A percentile compares a stretch with the other conserved stretches of the same genome.
Evolutionary conservation across 2,113 vertebrate species (phyloP).

Genomic region (Labeo catla): DNA sequence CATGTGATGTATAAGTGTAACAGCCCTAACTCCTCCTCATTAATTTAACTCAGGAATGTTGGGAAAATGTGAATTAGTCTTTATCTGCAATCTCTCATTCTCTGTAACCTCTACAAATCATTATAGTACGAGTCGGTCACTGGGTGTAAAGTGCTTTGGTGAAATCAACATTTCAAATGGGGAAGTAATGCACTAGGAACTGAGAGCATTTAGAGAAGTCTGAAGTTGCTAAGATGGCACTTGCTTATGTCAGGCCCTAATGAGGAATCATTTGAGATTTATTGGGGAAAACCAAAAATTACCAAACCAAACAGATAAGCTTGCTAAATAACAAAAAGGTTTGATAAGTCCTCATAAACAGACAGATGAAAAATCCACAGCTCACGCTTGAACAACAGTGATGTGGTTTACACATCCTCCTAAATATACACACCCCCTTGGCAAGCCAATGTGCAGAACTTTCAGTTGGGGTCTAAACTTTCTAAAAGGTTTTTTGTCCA

Average conservation of each 20-base stretch:
- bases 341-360: conserved; percentile 22
- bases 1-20: background rate
- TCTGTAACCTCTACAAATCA: background rate
- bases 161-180: conserved; percentile 12
- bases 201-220: conserved; percentile 51
- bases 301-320: background rate
- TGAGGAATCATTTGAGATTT: conserved; percentile 22
- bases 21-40: background rate
- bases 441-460: background rate
- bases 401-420: conserved; percentile 52
- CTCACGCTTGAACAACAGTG: background rate
- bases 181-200: conserved; percentile 41
- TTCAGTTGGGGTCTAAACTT: background rate
- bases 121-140: background rate
- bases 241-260: conserved; percentile 1
- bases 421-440: conserved; percentile 12
- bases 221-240: conserved; percentile 9
- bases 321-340: background rate
- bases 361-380: conserved; percentile 18
- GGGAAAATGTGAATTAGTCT: background rate
- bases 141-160: background rate
- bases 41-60: background rate
- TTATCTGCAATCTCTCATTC: background rate
- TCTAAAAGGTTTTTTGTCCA: background rate
- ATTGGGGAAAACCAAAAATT: background rate